These are phyloP conservation scores for Geopemphigus sp. DNA, from an alignment of 1,140 invertebrate species.

Conservation along the genomic window DNA sequence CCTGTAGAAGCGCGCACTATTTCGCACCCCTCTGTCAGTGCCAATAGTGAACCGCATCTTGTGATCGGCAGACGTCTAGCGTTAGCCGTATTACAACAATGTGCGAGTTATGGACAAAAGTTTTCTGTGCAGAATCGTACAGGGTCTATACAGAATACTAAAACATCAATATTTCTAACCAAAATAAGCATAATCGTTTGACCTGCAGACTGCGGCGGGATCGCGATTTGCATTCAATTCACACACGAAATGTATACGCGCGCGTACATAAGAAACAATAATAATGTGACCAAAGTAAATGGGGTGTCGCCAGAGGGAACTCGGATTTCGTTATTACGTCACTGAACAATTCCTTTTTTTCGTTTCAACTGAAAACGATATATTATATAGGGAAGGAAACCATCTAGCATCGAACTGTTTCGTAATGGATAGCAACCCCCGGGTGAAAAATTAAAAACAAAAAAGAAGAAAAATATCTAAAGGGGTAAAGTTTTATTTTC, in stretches of 20 bases:
- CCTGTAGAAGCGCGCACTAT: no score
- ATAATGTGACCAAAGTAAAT: not conserved
- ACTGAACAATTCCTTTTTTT: not conserved
- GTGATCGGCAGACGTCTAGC: no score
- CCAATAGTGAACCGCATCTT: no score
- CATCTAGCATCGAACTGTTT: not conserved
- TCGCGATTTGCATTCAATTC: slow-evolving; percentile 30
- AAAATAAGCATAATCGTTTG: slow-evolving; percentile 13
- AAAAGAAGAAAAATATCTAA: not conserved
- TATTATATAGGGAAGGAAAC: not conserved
- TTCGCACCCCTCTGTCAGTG: not conserved
- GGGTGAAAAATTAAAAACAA: slow-evolving; percentile 16
- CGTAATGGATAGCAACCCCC: not conserved
- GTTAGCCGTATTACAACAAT: not conserved
- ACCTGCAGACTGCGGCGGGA: slow-evolving; percentile 15
- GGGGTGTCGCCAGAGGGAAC: slow-evolving; percentile 7
- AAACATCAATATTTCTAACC: slow-evolving; percentile 38
- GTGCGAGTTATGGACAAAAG: not conserved
- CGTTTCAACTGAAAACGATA: not conserved
- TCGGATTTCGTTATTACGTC: slow-evolving; percentile 23
- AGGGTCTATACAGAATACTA: not conserved
- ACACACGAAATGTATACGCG: not conserved
- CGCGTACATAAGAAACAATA: slow-evolving; percentile 34
- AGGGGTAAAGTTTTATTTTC: slow-evolving; percentile 26
- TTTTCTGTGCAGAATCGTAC: not conserved